A percentile compares a stretch with the other conserved stretches of the same genome.
Evolutionary conservation across 2,113 vertebrate species (phyloP).

Genomic region (Notarius quadriscutis): DNA sequence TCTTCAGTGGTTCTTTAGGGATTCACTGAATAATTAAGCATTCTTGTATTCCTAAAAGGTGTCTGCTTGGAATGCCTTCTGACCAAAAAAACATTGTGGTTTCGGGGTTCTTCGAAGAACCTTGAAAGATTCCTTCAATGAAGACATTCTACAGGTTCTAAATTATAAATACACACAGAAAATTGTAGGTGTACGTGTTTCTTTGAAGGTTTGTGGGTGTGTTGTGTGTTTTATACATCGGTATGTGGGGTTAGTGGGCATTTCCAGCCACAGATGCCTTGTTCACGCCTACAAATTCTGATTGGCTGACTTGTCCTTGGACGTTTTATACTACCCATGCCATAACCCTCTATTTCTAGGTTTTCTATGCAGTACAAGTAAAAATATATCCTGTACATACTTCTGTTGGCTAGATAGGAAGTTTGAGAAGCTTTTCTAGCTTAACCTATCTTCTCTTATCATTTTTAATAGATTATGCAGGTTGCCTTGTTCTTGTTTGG

Average conservation of each 20-base stretch:
- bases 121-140: background rate
- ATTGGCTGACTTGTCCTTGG: background rate
- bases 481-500: background rate
- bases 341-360: background rate
- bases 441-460: background rate
- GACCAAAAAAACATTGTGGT: background rate
- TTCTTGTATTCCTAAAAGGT: background rate
- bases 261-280: background rate
- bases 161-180: background rate
- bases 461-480: background rate
- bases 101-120: background rate
- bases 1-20: background rate
- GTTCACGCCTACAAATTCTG: background rate
- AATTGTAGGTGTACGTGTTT: background rate
- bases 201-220: background rate
- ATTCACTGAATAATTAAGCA: background rate
- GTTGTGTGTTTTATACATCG: background rate
- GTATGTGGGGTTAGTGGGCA: background rate
- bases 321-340: background rate
- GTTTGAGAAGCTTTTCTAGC: background rate
- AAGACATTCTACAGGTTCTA: background rate
- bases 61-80: background rate
- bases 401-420: background rate
- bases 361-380: background rate
- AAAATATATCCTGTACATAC: background rate